Evolutionary conservation across 2,888 invertebrate species (phyloP).

Genomic region (Megastigmus dorsalis): DNA sequence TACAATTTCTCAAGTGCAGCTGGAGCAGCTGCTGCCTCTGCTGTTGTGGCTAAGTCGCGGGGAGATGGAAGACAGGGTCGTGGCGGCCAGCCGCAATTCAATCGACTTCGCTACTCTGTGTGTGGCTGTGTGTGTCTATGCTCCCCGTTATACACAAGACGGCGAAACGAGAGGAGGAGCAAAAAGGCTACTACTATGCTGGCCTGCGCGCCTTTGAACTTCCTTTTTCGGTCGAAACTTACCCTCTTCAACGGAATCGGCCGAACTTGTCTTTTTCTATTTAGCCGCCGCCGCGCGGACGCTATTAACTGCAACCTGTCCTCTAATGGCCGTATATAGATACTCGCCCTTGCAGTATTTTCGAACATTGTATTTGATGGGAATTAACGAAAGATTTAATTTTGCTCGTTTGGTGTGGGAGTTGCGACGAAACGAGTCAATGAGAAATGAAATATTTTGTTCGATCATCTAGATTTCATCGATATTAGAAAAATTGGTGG

Average conservation of each 20-base stretch:
- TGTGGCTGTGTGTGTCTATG: no score
- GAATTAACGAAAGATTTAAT: no score
- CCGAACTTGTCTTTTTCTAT: background rate
- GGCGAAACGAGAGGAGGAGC: background rate
- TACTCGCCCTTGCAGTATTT: no score
- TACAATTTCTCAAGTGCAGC: conserved; percentile 40
- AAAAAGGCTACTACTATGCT: background rate
- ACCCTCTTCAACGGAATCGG: background rate
- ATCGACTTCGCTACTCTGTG: no score
- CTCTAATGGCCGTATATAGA: no score
- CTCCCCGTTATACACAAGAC: no score
- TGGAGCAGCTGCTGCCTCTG: conserved; percentile 36
- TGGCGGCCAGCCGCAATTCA: conserved; percentile 12
- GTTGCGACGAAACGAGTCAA: no score
- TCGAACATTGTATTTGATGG: no score
- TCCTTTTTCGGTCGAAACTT: conserved; percentile 6
- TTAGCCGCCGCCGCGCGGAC: background rate
- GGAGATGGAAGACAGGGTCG: conserved; percentile 3
- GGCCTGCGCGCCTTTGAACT: background rate
- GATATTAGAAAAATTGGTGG: no score
- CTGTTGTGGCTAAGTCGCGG: background rate
- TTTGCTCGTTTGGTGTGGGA: no score
- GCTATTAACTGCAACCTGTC: conserved; percentile 24
- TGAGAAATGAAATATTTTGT: no score
- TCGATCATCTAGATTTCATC: no score